These are phyloP conservation scores for Haliclystus octoradiatus DNA, from an alignment of 30 jellyfish, hydroid and myxozoan genomes.

Conservation along the genomic window DNA sequence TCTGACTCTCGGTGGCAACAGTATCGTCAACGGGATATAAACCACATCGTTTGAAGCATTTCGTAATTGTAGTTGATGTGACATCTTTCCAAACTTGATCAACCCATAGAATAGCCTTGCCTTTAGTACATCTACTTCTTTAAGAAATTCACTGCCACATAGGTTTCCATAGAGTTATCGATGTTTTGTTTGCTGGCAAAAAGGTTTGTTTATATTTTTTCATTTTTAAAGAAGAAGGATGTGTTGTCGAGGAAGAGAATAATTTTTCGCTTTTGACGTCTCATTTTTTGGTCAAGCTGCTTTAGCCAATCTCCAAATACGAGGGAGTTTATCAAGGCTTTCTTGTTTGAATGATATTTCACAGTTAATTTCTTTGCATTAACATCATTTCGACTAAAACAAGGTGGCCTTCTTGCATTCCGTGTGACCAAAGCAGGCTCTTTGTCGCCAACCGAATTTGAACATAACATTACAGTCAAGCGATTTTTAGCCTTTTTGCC, in stretches of 20 bases:
- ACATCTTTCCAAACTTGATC: neutral
- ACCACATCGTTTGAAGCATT: neutral
- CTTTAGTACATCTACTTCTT: neutral
- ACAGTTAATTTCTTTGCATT: neutral
- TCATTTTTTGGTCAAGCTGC: neutral
- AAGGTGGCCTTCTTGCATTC: neutral
- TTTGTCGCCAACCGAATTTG: neutral
- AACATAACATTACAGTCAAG: neutral
- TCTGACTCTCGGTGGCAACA: neutral
- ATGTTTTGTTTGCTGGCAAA: neutral
- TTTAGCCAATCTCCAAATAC: neutral
- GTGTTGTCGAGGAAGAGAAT: neutral
- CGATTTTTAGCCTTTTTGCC: neutral
- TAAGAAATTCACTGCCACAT: neutral
- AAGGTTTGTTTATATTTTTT: too few relatives aligned
- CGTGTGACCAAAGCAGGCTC: neutral
- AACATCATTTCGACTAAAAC: too few relatives aligned
- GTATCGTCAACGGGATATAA: neutral
- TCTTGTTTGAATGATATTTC: neutral
- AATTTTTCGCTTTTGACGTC: neutral
- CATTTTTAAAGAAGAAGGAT: neutral
- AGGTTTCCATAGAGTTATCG: neutral
- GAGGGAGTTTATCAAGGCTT: neutral
- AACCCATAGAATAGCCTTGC: neutral
- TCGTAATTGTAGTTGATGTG: neutral